phyloP scores from a whole-genome alignment of 2,888 invertebrate species.

The Venusia cambrica region DNA sequence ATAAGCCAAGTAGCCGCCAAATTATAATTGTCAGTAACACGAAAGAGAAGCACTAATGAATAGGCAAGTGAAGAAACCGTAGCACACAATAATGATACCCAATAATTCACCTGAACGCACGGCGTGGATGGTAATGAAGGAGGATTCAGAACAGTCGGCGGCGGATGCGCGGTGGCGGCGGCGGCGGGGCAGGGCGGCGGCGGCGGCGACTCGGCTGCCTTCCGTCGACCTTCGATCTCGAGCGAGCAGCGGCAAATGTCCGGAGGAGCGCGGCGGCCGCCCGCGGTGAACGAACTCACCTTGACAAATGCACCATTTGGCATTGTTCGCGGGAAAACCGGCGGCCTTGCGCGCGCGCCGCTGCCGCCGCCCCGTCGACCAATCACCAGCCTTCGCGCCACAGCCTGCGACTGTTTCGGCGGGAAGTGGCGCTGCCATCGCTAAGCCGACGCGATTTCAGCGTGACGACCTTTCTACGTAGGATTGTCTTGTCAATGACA shows the following conservation, averaged over 20 bases:
- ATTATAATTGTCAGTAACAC: too few species aligned
- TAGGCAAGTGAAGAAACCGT: constrained; percentile 27
- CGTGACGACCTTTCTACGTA: constrained; percentile 56
- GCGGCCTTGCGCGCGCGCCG: constrained; percentile 77
- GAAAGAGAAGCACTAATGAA: constrained; percentile 16
- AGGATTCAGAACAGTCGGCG: too few species aligned
- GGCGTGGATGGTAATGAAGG: constrained; percentile 62
- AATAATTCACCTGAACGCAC: constrained; percentile 68
- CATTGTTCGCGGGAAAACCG: constrained; percentile 81
- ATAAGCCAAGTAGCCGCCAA: too few species aligned
- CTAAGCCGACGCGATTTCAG: constrained; percentile 48
- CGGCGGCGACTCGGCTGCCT: too few species aligned
- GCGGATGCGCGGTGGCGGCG: too few species aligned
- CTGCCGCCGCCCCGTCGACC: constrained; percentile 55
- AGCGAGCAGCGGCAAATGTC: constrained; percentile 58
- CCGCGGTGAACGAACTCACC: constrained; percentile 81
- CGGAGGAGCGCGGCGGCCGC: constrained; percentile 50
- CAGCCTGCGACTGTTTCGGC: constrained; percentile 76
- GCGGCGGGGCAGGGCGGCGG: too few species aligned
- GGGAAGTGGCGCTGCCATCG: constrained; percentile 49
- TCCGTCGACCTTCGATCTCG: constrained; percentile 72
- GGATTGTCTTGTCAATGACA: constrained; percentile 54
- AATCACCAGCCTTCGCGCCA: constrained; percentile 75
- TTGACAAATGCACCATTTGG: constrained; percentile 82
- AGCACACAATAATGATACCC: constrained; percentile 33